Evolutionary conservation across 1,140 invertebrate genomes (phyloP).

Genomic region (Forficula auricularia): DNA sequence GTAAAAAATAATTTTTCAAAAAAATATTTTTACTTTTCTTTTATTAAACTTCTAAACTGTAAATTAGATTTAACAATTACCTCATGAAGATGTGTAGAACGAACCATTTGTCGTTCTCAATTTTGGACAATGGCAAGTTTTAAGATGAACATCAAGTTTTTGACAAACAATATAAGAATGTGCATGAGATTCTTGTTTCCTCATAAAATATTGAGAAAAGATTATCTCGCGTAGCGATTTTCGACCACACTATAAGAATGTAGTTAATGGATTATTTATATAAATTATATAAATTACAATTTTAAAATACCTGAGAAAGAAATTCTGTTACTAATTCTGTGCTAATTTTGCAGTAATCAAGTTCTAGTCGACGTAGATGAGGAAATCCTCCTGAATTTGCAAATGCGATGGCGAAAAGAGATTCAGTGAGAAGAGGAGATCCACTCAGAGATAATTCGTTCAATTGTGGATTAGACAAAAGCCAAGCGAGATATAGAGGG

Average conservation of each 20-base stretch:
- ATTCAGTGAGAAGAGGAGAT: constrained; percentile 9
- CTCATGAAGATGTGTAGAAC: constrained; percentile 8
- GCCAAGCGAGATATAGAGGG: constrained; percentile 6
- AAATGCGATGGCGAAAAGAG: constrained; percentile 9
- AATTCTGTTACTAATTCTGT: constrained; percentile 10
- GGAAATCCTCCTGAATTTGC: constrained; percentile 7
- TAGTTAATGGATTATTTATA: neutral
- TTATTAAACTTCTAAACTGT: too few relatives aligned
- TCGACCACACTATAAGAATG: constrained; percentile 2
- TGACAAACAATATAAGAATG: constrained; percentile 10
- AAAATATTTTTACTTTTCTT: too few relatives aligned
- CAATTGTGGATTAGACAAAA: constrained; percentile 7
- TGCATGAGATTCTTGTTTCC: constrained; percentile 11
- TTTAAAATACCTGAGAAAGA: constrained; percentile 3
- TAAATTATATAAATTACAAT: neutral
- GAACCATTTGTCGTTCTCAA: constrained; percentile 11
- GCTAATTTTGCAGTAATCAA: constrained; percentile 12
- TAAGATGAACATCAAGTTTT: constrained; percentile 11
- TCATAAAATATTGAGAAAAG: constrained; percentile 11
- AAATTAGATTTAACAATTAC: too few relatives aligned
- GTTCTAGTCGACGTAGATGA: constrained; percentile 9
- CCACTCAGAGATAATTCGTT: constrained; percentile 10
- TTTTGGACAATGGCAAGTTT: constrained; percentile 11
- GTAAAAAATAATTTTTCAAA: too few relatives aligned
- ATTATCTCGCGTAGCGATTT: constrained; percentile 9